These are phyloP conservation scores for Lycophotia porphyrea DNA, from an alignment of 2,888 invertebrate species.

Conservation along the genomic window DNA sequence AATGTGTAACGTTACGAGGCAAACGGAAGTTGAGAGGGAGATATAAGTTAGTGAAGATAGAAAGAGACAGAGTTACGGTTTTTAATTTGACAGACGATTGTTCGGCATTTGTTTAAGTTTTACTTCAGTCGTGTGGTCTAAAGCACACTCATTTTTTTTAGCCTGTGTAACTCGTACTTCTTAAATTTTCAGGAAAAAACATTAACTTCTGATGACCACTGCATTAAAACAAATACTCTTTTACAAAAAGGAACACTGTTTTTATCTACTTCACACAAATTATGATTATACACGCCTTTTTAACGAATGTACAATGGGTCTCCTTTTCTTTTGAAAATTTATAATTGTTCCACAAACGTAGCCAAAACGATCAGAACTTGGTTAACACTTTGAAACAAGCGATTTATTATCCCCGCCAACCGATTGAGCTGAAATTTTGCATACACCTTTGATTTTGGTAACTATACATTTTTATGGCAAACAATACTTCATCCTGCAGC, in stretches of 20 bases:
- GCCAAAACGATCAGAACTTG: background rate
- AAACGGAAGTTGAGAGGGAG: too few species aligned
- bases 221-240: background rate
- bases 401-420: background rate
- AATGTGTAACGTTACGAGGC: too few species aligned
- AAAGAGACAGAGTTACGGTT: too few species aligned
- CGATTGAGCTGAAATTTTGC: background rate
- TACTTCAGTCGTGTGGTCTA: too few species aligned
- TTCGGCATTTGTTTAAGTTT: too few species aligned
- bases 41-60: too few species aligned
- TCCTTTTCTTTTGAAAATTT: background rate
- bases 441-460: too few species aligned
- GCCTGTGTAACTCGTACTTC: background rate
- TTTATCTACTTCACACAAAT: background rate
- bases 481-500: too few species aligned
- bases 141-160: too few species aligned
- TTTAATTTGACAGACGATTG: too few species aligned
- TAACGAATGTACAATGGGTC: background rate
- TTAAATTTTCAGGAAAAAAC: background rate
- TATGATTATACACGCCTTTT: background rate
- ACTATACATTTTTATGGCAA: too few species aligned
- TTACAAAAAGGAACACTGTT: background rate
- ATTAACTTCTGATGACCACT: background rate
- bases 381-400: background rate
- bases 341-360: background rate